Percentiles rank a stretch among this genome's conserved stretches.
Conservation (phyloP, 2,888 invertebrate species). For the Melanostoma scalare region DNA sequence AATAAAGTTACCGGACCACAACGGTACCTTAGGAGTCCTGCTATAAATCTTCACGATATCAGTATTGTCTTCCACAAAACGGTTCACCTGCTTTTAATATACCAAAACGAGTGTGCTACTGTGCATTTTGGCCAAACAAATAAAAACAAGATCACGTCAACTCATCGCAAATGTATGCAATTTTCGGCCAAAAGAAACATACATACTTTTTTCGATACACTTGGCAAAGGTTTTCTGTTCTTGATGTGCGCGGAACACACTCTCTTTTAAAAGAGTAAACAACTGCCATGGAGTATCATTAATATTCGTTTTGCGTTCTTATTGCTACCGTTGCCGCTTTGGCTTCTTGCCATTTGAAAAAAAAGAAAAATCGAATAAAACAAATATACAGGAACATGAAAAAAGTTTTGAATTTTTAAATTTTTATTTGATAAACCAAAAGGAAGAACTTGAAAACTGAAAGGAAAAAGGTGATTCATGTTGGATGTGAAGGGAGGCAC, state of each 20-base stretch:
- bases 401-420: slow-evolving; percentile 65
- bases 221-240: background rate
- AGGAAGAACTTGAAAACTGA: slow-evolving; percentile 35
- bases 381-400: background rate
- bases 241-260: slow-evolving; percentile 1
- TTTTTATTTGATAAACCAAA: slow-evolving; percentile 62
- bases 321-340: slow-evolving; percentile 41
- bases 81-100: slow-evolving; percentile 62
- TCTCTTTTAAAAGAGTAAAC: slow-evolving; percentile 8
- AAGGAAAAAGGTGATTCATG: slow-evolving; percentile 47
- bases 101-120: slow-evolving; percentile 19
- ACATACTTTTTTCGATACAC: background rate
- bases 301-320: slow-evolving; percentile 62
- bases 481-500: slow-evolving; percentile 5
- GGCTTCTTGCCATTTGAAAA: background rate
- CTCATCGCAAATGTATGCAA: slow-evolving; percentile 35
- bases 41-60: slow-evolving; percentile 71
- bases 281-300: slow-evolving; percentile 46
- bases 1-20: slow-evolving; percentile 59
- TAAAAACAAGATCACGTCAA: slow-evolving; percentile 48
- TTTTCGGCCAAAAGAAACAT: slow-evolving; percentile 9
- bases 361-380: background rate
- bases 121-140: slow-evolving; percentile 11
- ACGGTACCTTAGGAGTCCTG: slow-evolving; percentile 66
- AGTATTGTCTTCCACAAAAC: slow-evolving; percentile 66